Evolutionary conservation across 2,797 vertebrate genomes (phyloP).

Genomic region (Aphelocoma californica): DNA sequence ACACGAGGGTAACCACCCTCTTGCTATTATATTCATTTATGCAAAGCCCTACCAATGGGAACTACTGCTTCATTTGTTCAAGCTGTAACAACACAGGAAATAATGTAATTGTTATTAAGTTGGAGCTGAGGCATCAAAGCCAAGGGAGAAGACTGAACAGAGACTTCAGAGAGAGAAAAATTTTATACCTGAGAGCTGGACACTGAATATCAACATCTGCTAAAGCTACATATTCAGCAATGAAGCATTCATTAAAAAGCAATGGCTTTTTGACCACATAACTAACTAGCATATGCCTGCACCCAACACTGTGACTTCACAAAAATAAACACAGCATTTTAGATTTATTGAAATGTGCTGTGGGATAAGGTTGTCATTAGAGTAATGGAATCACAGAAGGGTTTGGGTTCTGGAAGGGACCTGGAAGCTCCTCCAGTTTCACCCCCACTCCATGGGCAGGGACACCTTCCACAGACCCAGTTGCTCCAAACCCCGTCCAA

Average conservation of each 20-base stretch:
- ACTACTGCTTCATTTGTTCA: not conserved
- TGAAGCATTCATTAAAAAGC: not conserved
- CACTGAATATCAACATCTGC: not conserved
- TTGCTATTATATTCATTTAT: not conserved
- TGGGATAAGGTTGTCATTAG: not conserved
- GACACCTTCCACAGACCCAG: not conserved
- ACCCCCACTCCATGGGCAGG: not conserved
- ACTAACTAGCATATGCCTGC: not conserved
- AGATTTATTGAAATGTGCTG: not conserved
- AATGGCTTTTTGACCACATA: not conserved
- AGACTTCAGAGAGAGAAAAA: not conserved
- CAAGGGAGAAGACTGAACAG: not conserved
- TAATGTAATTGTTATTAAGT: not conserved
- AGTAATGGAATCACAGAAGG: not conserved
- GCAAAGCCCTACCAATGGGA: not conserved
- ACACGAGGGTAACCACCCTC: not conserved
- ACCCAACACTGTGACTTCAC: not conserved
- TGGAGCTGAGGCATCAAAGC: not conserved
- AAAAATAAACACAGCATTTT: not conserved
- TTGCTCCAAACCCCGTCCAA: not conserved
- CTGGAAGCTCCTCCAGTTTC: not conserved
- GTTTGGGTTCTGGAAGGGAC: not conserved
- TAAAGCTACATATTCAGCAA: not conserved
- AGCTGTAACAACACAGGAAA: constrained; percentile 1
- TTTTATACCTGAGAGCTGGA: not conserved